Evolutionary conservation across 2,113 vertebrate species (phyloP), one percentile per base, ranked within the genome.

Genomic region (Perca fluviatilis): DNA sequence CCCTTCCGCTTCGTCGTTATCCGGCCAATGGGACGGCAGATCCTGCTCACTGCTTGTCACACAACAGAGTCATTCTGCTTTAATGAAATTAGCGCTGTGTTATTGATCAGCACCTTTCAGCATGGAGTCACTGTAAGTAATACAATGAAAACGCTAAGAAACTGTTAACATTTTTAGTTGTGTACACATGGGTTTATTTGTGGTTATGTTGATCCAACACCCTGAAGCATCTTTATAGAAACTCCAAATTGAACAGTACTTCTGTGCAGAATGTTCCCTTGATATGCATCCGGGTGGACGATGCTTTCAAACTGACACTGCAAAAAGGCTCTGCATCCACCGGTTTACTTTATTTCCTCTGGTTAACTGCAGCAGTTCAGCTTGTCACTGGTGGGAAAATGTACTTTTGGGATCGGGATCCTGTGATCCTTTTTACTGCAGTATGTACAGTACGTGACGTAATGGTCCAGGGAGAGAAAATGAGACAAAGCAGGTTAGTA

Each of bases 401-500:
- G 25, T 57, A 6, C 21, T 58, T 68, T 56, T 67, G 36, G 73
- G 79, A 77, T 86, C 62, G 66, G 77, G 63, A 80, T 81, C 77
- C 83, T 83, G 80, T 79, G 68, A 74, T 25, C 27, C 19, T 72
- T 65, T 30, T 74, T 12, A 12, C 58, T 79, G 79, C 74, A 82
- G 80, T 30, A 74, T 71, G 46, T 66, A 69, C 74, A 74, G 19
- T 13, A 62, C 21, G 56, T 76, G 72, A 63, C 54, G 40, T 61
- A 5, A 77, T 13, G 77, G 85, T 86, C 83, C 84, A 78, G 8
- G 33, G 83, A 65, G 57, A 15, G 79, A 70, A 66, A 80, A 65
- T 13, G 19, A 88, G 60, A 86, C 63, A 51, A 74, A 85, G 85
- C 86, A 82, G 74, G 85, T 87, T 43, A 43, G 40, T 43, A 10